These are phyloP conservation scores for Hydropsyche tenuis DNA, from an alignment of 1,140 invertebrate genomes.

Conservation along the genomic window DNA sequence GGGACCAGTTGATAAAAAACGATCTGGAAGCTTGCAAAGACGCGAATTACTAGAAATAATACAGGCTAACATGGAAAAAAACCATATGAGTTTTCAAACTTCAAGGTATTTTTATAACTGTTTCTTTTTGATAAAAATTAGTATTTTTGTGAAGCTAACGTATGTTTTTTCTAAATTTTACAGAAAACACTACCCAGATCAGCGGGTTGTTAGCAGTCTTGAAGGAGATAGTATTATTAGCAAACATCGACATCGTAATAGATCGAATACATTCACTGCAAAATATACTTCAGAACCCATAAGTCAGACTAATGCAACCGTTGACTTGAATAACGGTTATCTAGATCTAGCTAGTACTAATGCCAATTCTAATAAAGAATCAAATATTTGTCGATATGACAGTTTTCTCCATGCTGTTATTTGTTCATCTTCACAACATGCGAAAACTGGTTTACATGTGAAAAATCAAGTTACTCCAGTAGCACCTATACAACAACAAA, in stretches of 20 bases:
- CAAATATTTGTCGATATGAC: slow-evolving; percentile 67
- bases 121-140: not conserved
- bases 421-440: slow-evolving; percentile 60
- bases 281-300: slow-evolving; percentile 56
- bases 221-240: slow-evolving; percentile 55
- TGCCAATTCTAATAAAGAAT: slow-evolving; percentile 55
- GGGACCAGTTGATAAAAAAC: slow-evolving; percentile 60
- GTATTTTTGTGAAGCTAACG: too few species aligned
- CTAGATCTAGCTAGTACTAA: slow-evolving; percentile 56
- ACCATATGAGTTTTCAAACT: slow-evolving; percentile 83
- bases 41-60: slow-evolving; percentile 85
- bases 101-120: slow-evolving; percentile 64
- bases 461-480: slow-evolving; percentile 41
- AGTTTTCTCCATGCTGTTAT: slow-evolving; percentile 68
- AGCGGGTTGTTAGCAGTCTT: slow-evolving; percentile 53
- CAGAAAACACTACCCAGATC: slow-evolving; percentile 56
- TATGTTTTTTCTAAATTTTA: too few species aligned
- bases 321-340: slow-evolving; percentile 57
- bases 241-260: slow-evolving; percentile 60
- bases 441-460: slow-evolving; percentile 58
- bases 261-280: slow-evolving; percentile 62
- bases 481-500: slow-evolving; percentile 32
- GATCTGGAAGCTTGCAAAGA: slow-evolving; percentile 75
- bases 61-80: slow-evolving; percentile 90
- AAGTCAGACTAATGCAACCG: slow-evolving; percentile 53